These are phyloP conservation scores for Acipenser oxyrinchus DNA, from an alignment of 2,797 vertebrate genomes.

Conservation along the genomic window DNA sequence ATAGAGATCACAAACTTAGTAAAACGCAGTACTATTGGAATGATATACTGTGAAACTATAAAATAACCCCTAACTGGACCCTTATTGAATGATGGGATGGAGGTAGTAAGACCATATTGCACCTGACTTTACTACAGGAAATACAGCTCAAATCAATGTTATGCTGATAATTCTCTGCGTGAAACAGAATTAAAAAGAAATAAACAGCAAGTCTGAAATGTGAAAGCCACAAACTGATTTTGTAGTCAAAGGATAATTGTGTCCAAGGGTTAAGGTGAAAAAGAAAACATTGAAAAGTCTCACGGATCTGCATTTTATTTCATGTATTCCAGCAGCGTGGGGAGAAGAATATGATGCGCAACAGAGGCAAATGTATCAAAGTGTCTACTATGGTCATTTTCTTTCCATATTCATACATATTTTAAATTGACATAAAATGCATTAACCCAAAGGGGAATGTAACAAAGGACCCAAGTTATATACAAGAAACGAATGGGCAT, in stretches of 20 bases:
- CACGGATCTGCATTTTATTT: too few species aligned
- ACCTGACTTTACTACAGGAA: constrained; percentile 6
- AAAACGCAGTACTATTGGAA: too few species aligned
- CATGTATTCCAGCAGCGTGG: too few species aligned
- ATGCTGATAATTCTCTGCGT: not conserved
- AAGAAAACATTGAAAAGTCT: too few species aligned
- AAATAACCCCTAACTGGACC: constrained; percentile 7
- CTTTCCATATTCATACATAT: too few species aligned
- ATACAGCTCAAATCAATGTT: constrained; percentile 4
- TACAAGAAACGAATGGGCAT: too few species aligned
- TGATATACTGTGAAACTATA: not conserved
- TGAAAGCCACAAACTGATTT: not conserved
- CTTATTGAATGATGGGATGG: not conserved
- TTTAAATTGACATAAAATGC: too few species aligned
- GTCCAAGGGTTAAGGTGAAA: not conserved
- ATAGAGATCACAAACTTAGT: not conserved
- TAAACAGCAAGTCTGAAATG: not conserved
- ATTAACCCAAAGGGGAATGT: too few species aligned
- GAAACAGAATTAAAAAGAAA: not conserved
- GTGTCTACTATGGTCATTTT: too few species aligned
- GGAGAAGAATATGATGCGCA: too few species aligned
- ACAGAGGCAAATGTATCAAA: too few species aligned
- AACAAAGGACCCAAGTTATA: too few species aligned
- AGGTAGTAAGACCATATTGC: constrained; percentile 7
- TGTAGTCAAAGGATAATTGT: not conserved